Evolutionary conservation across 37 sponge, comb jelly and placozoan species (phyloP), one percentile per base, ranked within the genome.

Genomic region (Geodia barretti): DNA sequence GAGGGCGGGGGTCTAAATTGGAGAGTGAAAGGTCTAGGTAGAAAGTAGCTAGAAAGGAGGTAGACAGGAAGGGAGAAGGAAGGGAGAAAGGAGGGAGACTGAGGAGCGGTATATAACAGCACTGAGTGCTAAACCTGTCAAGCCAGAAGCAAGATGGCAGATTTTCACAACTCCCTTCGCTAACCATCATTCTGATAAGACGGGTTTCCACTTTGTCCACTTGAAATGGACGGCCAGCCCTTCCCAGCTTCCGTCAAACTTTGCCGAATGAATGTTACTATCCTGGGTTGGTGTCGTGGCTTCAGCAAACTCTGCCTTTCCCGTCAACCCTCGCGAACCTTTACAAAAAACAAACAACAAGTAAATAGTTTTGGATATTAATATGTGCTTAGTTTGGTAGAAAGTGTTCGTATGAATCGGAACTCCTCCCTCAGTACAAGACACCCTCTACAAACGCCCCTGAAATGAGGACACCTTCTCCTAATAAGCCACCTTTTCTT

Each of bases 221-320:
- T 1, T 95, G 64, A 60, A 97, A 92, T 20, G 84, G 41, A 3
- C 71, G 79, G 41, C 64, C 95, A 60, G 80, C 98, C 96, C 95
- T 90, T 0, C 98, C 98, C 2, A 95, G 81, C 95, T 95, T 33
- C 98, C 98, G 72, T 97, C 98, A 87, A 97, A 97, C 88, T 98
- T 98, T 59, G 96, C 97, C 58, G 89, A 88, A 59, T n/a, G n/a
- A 96, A 38, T 78, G 96, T 96, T 9, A 94, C 64, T 32, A 86
- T 35, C 7, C 97, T 91, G 0, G 99, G 97, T 74, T 94, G 82
- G n/a, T 92, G 71, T 24, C n/a, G 79, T 84, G 31, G 95, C 97
- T 69, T 98, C 99, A 25, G 91, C 96, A 83, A 98, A 96, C 21
- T 81, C 42, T 71, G 90, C 91, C 4, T 47, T 67, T 42, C 87